These are phyloP conservation scores for Tragelaphus scriptus DNA, from an alignment of 2,113 vertebrate species.

Conservation along the genomic window DNA sequence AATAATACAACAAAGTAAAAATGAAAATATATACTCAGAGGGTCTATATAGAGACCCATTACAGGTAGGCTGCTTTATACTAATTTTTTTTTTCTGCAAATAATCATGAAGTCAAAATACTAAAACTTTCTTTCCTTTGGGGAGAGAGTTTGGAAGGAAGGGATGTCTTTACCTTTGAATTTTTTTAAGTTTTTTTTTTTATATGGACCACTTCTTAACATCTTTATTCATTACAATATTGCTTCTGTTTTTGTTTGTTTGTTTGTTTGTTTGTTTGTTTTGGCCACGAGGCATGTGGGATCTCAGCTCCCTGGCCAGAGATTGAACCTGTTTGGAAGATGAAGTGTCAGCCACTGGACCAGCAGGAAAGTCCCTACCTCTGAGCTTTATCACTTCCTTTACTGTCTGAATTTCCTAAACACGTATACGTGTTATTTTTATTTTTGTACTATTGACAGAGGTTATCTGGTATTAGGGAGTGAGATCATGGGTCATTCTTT, in stretches of 20 bases:
- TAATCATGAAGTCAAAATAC: neutral
- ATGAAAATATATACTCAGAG: neutral
- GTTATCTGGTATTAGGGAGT: neutral
- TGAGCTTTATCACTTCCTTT: neutral
- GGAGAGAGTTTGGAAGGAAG: neutral
- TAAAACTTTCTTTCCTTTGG: neutral
- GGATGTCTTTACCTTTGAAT: neutral
- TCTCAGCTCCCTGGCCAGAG: neutral
- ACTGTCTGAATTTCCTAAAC: neutral
- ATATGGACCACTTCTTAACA: neutral
- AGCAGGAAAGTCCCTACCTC: neutral
- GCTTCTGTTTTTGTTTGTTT: neutral
- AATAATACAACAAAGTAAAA: neutral
- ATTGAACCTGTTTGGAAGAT: neutral
- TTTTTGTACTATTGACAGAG: constrained; percentile 14
- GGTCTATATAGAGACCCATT: neutral
- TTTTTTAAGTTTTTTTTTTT: neutral
- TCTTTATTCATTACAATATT: neutral
- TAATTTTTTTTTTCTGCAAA: neutral
- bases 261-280: neutral
- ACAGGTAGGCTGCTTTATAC: neutral
- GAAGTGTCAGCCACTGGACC: neutral
- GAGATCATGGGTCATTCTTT: neutral
- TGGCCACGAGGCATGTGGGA: neutral
- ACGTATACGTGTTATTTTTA: neutral